These are phyloP conservation scores for Synergus umbraculus DNA, from an alignment of 2,888 invertebrate species.

Conservation along the genomic window DNA sequence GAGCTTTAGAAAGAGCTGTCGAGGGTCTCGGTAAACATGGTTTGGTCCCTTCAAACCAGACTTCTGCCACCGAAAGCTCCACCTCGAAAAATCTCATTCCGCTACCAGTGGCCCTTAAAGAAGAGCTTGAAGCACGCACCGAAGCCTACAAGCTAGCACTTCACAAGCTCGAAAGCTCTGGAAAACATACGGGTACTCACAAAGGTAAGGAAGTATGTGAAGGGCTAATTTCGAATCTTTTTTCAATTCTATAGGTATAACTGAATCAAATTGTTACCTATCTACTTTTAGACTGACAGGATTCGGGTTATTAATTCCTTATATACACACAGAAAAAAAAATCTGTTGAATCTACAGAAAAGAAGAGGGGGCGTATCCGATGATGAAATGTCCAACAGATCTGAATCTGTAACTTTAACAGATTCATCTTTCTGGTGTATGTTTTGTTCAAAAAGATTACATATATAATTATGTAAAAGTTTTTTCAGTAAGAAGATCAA, in stretches of 20 bases:
- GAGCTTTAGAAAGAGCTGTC: slow-evolving; percentile 90
- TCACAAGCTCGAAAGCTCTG: slow-evolving; percentile 85
- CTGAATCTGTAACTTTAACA: too few species aligned
- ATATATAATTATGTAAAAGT: too few species aligned
- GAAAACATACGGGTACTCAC: slow-evolving; percentile 76
- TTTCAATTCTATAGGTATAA: background rate
- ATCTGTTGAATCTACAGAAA: too few species aligned
- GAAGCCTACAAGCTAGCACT: slow-evolving; percentile 92
- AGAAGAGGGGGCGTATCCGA: too few species aligned
- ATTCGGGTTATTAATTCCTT: too few species aligned
- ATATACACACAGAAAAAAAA: too few species aligned
- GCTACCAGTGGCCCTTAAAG: slow-evolving; percentile 89
- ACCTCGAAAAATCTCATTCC: slow-evolving; percentile 80
- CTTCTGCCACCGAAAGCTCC: slow-evolving; percentile 47
- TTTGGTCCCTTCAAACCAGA: slow-evolving; percentile 79
- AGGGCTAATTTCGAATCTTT: background rate
- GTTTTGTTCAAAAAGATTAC: too few species aligned
- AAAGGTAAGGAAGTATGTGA: slow-evolving; percentile 58
- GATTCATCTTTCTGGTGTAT: too few species aligned
- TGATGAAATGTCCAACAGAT: too few species aligned
- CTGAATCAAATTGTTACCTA: background rate
- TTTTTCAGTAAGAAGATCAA: too few species aligned
- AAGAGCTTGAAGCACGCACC: slow-evolving; percentile 89
- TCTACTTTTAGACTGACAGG: too few species aligned
- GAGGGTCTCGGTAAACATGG: slow-evolving; percentile 94